Base-by-base conservation (phyloP, 1,140 invertebrate genomes). In the Trachymyrmex septentrionalis region DNA sequence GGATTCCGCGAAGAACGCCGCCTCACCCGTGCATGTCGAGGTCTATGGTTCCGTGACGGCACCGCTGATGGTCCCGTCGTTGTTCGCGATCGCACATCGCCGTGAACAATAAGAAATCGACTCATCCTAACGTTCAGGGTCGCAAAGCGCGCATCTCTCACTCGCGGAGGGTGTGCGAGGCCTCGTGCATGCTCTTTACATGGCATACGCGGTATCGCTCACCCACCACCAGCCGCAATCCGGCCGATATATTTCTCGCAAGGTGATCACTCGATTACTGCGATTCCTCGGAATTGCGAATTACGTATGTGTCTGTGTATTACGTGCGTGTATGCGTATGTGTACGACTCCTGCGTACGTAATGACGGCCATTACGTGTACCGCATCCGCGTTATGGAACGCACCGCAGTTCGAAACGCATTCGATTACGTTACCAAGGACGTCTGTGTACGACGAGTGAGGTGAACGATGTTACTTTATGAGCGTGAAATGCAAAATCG, bases 211-310 rank as follows among this genome's bases (percentile, higher is more conserved):
- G 16, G n/a, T 19, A 50, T 34, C 24, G 16, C 48, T n/a, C 73
- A 19, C 67, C 67, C 67, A 6, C 12, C 3, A 5, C 50, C 34
- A 59, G 80, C 80, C 67, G 55, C 80, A 84, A 61, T 75, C 80
- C 69, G 55, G 27, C 69, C 80, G 69, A 84, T 84, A 84, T 73
- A 61, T 75, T 84, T 84, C 80, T 50, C 69, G 69, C 80, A 84
- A 84, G 80, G 69, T 73, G 69, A 84, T 75, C 80, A 84, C 80
- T 75, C 80, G 80, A 84, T 84, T 84, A 84, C 80, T 55, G 38
- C 69, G 80, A 84, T 75, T 69, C 80, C 80, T 73, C 69, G 80
- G 80, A 84, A 84, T 84, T 75, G 80, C 80, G 80, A 75, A 84
- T 84, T 84, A 84, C 69, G 67, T n/a, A 30, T 30, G 3, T 12